phyloP scores from a whole-genome alignment of 2,888 invertebrate species.

The Tetrapedia diversipes region DNA sequence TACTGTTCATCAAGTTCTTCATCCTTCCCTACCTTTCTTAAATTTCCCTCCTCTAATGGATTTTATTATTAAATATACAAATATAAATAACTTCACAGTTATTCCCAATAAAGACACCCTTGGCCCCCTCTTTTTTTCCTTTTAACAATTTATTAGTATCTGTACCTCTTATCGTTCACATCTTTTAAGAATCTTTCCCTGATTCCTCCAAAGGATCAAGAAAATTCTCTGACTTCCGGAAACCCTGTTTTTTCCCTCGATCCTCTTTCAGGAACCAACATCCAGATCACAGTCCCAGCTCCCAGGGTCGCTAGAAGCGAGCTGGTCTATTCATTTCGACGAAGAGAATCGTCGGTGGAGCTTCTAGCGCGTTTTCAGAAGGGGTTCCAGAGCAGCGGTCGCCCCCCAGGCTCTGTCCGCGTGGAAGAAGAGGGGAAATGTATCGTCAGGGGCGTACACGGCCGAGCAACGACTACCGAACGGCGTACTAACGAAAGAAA shows the following conservation, averaged over 20 bases:
- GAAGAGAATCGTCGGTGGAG: slow-evolving; percentile 71
- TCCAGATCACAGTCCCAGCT: neutral
- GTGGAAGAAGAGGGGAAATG: slow-evolving; percentile 37
- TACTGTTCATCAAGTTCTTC: slow-evolving; percentile 1
- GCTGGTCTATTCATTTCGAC: slow-evolving; percentile 69
- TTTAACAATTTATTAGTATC: neutral
- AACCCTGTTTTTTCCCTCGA: too few relatives aligned
- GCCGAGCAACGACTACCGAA: slow-evolving; percentile 53
- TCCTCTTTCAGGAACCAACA: too few relatives aligned
- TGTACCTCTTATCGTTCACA: too few relatives aligned
- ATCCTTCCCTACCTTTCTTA: neutral
- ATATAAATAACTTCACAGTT: too few relatives aligned
- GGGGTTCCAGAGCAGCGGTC: slow-evolving; percentile 60
- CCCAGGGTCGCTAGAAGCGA: neutral
- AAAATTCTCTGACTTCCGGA: too few relatives aligned
- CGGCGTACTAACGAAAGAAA: slow-evolving; percentile 76
- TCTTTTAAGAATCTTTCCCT: neutral
- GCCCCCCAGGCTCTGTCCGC: slow-evolving; percentile 58
- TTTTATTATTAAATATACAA: too few relatives aligned
- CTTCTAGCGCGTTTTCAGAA: slow-evolving; percentile 65
- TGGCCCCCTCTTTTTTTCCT: neutral
- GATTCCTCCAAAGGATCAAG: too few relatives aligned
- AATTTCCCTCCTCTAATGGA: neutral
- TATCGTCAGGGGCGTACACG: slow-evolving; percentile 56
- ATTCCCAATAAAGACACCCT: neutral